Conservation (phyloP, 1,140 invertebrate species). For the Lepeophtheirus salmonis region DNA sequence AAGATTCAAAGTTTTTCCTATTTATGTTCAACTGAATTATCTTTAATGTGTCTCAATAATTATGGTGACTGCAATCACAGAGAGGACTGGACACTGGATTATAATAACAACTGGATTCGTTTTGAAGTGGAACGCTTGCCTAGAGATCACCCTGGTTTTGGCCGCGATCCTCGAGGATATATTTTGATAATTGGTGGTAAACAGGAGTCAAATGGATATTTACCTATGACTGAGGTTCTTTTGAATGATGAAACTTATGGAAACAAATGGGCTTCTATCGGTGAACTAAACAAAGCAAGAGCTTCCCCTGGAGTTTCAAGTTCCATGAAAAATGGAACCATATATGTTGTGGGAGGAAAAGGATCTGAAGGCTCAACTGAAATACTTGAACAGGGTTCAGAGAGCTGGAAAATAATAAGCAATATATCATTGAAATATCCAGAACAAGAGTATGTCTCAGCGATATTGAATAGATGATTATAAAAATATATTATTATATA, state of each 20-base stretch:
- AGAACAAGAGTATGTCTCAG: background rate
- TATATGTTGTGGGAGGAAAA: slow-evolving; percentile 7
- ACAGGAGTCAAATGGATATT: background rate
- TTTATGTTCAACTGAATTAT: too few species aligned
- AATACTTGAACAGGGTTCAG: background rate
- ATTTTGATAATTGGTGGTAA: background rate
- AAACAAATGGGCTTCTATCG: background rate
- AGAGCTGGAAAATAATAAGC: background rate
- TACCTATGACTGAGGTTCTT: background rate
- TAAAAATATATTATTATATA: background rate
- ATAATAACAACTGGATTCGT: background rate
- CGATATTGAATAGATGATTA: background rate
- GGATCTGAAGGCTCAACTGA: background rate
- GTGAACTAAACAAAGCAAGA: background rate
- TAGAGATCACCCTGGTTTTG: slow-evolving; percentile 1
- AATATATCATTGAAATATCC: background rate
- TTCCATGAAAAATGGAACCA: background rate
- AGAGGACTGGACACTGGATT: background rate
- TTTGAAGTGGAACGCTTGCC: background rate
- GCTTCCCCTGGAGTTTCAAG: background rate
- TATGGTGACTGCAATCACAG: background rate
- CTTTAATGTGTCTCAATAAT: background rate
- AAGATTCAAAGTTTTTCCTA: background rate
- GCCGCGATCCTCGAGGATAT: background rate
- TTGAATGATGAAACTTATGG: background rate